Evolutionary conservation across 2,888 invertebrate genomes (phyloP).

Genomic region (Eumerus sabulonum): DNA sequence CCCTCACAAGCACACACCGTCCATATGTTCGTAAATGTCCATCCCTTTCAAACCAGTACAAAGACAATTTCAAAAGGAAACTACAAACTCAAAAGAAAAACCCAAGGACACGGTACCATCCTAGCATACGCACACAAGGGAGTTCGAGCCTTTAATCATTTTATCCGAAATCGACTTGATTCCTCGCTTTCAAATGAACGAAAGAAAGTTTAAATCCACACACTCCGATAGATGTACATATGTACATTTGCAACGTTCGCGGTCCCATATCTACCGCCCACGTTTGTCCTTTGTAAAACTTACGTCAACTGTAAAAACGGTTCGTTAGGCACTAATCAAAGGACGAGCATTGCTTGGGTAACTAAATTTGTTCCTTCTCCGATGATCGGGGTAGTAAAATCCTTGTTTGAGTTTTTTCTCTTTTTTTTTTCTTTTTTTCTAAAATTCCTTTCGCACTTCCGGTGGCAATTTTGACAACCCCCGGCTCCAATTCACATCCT

Average conservation of each 20-base stretch:
- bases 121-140: constrained; percentile 26
- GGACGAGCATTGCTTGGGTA: constrained; percentile 56
- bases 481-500: neutral
- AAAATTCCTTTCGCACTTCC: constrained; percentile 62
- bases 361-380: constrained; percentile 57
- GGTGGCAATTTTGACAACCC: constrained; percentile 33
- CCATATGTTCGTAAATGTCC: neutral
- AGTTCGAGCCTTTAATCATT: constrained; percentile 61
- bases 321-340: constrained; percentile 68
- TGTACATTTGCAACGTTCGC: too few species aligned
- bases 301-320: constrained; percentile 59
- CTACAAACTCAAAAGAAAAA: neutral
- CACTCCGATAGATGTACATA: too few species aligned
- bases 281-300: constrained; percentile 48
- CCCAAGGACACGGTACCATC: neutral
- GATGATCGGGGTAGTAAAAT: constrained; percentile 15
- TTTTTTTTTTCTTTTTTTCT: neutral
- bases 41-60: neutral
- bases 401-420: too few species aligned
- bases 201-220: constrained; percentile 51
- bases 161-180: constrained; percentile 34
- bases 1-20: constrained; percentile 28
- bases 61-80: constrained; percentile 32
- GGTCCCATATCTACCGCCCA: constrained; percentile 21
- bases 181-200: constrained; percentile 1